Evolutionary conservation across 2,888 invertebrate species (phyloP).

Genomic region (Creontiades dilutus): DNA sequence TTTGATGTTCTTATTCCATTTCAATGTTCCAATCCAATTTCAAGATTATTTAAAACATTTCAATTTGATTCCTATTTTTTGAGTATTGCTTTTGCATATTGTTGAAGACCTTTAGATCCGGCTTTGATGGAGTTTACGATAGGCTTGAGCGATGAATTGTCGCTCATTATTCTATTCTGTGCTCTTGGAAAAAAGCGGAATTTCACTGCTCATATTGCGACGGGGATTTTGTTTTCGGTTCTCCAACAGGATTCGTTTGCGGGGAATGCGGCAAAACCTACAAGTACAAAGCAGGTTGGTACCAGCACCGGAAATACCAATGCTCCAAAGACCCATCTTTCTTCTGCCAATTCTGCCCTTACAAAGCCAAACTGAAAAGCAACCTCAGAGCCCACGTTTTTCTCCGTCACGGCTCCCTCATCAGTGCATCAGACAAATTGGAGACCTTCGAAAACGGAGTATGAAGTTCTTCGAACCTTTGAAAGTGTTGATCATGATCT

Average conservation of each 20-base stretch:
- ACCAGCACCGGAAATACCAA: slow-evolving; percentile 79
- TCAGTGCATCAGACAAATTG: background rate
- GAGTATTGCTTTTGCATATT: too few species aligned
- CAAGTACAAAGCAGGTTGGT: slow-evolving; percentile 78
- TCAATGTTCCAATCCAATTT: too few species aligned
- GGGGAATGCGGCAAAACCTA: slow-evolving; percentile 77
- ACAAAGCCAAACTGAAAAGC: slow-evolving; percentile 58
- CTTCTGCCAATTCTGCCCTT: slow-evolving; percentile 72
- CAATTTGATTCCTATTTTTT: too few species aligned
- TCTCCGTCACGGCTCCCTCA: background rate
- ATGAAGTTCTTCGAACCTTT: background rate
- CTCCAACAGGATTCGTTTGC: slow-evolving; percentile 24
- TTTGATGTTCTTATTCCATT: too few species aligned
- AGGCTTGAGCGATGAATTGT: too few species aligned
- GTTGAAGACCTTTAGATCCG: too few species aligned
- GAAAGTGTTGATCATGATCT: background rate
- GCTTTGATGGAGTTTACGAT: too few species aligned
- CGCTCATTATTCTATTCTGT: too few species aligned
- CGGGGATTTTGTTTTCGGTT: background rate
- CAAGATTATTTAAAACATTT: too few species aligned
- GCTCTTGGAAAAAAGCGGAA: background rate
- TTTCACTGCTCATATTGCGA: slow-evolving; percentile 16
- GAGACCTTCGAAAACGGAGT: too few species aligned
- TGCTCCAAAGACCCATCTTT: slow-evolving; percentile 72
- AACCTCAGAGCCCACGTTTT: slow-evolving; percentile 56